Percentiles rank a stretch among this genome's conserved stretches.
Conservation (phyloP, 2,888 invertebrate genomes). For the Cyclophora albipunctata region DNA sequence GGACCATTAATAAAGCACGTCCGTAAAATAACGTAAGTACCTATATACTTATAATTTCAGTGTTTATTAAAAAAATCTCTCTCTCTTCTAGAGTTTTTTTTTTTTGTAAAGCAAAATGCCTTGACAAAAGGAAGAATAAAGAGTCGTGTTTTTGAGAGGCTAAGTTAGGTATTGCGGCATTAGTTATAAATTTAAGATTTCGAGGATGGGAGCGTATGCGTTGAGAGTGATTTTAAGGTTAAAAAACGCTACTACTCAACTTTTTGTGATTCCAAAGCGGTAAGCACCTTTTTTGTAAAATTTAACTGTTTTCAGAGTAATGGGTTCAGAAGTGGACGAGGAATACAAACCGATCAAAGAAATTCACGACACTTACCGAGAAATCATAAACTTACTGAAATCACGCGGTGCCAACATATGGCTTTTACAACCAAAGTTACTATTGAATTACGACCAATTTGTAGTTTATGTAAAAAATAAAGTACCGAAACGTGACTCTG, state of each 20-base stretch:
- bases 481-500: conserved; percentile 46
- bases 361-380: conserved; percentile 55
- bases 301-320: conserved; percentile 25
- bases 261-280: too few relatives aligned
- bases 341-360: conserved; percentile 49
- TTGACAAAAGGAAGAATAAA: too few relatives aligned
- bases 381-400: conserved; percentile 47
- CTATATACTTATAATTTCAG: background rate
- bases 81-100: too few relatives aligned
- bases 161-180: too few relatives aligned
- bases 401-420: conserved; percentile 54
- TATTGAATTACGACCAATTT: conserved; percentile 59
- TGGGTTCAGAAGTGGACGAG: conserved; percentile 27
- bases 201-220: too few relatives aligned
- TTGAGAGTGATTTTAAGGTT: too few relatives aligned
- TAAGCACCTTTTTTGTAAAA: too few relatives aligned
- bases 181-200: too few relatives aligned
- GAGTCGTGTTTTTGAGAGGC: too few relatives aligned
- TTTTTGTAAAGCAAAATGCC: too few relatives aligned
- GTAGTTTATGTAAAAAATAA: conserved; percentile 42
- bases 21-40: conserved; percentile 48
- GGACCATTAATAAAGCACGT: conserved; percentile 63
- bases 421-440: conserved; percentile 48
- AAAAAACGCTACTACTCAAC: too few relatives aligned
- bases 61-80: too few relatives aligned